Evolutionary conservation across 2,888 invertebrate species (phyloP), one percentile per base, ranked within the genome.

Genomic region (Thecocarcelia acutangulata): DNA sequence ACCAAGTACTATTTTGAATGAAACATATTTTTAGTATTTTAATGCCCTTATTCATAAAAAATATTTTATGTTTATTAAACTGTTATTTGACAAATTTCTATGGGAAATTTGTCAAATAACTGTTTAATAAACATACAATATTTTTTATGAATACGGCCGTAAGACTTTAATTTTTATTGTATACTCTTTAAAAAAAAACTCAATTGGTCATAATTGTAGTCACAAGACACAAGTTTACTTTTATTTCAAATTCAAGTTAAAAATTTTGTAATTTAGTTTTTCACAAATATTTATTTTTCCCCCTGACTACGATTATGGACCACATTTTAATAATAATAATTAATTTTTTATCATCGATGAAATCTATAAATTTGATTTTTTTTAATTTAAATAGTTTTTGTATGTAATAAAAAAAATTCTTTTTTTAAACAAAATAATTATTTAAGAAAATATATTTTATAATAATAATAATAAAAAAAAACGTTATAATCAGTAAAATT

Each of bases 1-100:
- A 82, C 82, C 82, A 82, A 82, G 82, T 82, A 82, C 78, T 82
- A 59, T 78, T 59, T 52, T 33, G 12, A 75, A 54, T 78, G 66
- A 48, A 63, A 28, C 42, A 58, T 61, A 52, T 66, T 24, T 61
- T 40, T 52, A 80, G 50, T 48, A 63, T 5, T 63, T 52, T 69
- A 75, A 52, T n/a, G n/a, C n/a, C n/a, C n/a, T n/a, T n/a, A n/a
- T n/a, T n/a, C n/a, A n/a, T n/a, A n/a, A n/a, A n/a, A n/a, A n/a
- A n/a, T n/a, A n/a, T n/a, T n/a, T n/a, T n/a, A n/a, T n/a, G n/a
- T n/a, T n/a, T n/a, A n/a, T n/a, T n/a, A n/a, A n/a, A n/a, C n/a
- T n/a, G n/a, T n/a, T n/a, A n/a, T n/a, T n/a, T n/a, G n/a, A n/a
- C n/a, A n/a, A n/a, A n/a, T n/a, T n/a, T n/a, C n/a, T n/a, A n/a